phyloP scores from a whole-genome alignment of 2,113 vertebrate species.

The Gallinago undulata region DNA sequence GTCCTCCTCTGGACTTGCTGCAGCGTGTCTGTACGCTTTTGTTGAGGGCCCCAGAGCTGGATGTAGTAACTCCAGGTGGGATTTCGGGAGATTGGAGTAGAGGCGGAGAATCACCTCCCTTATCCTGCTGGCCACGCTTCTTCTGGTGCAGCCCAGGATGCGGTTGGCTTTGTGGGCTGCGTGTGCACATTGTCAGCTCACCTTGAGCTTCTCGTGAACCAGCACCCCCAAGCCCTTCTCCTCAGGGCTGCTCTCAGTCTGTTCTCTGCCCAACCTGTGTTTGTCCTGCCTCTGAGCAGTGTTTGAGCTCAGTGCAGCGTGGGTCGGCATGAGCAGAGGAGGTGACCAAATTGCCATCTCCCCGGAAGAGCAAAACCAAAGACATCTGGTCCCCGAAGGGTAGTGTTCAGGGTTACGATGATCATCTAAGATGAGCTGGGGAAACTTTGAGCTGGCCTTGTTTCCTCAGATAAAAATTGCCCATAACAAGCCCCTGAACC shows the following conservation, averaged over 20 bases:
- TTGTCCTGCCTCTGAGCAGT: background rate
- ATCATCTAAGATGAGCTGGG: background rate
- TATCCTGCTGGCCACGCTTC: background rate
- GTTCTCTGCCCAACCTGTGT: background rate
- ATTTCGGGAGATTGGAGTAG: background rate
- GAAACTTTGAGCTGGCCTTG: background rate
- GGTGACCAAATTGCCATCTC: background rate
- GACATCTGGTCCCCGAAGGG: accelerated
- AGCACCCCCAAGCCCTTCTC: background rate
- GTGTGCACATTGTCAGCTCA: background rate
- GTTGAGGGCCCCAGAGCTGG: background rate
- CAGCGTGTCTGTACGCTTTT: background rate
- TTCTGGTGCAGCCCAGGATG: background rate
- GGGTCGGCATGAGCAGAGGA: background rate
- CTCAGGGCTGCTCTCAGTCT: background rate
- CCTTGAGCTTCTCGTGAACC: background rate
- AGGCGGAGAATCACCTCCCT: background rate
- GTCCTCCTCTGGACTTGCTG: background rate
- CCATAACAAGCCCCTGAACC: background rate
- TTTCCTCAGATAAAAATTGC: slow-evolving; percentile 1
- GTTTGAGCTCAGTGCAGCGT: background rate
- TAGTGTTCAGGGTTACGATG: background rate
- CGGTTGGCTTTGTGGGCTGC: background rate
- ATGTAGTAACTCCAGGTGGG: background rate
- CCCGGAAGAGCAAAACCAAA: background rate